Base-by-base conservation (phyloP, 2,797 vertebrate genomes). In the Alosa sapidissima region DNA sequence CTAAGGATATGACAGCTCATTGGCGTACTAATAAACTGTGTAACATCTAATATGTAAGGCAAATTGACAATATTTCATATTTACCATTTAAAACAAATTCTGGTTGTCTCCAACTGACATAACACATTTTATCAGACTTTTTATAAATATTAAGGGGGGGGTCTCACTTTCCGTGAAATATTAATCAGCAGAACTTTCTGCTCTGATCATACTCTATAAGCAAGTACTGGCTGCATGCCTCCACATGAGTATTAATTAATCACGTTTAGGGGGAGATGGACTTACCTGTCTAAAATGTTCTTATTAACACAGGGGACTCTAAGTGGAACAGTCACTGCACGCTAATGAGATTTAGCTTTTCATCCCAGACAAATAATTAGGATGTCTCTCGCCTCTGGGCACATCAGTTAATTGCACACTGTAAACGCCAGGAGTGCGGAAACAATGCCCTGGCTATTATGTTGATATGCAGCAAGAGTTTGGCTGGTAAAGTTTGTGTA, bases 251-350 rank as follows among this genome's bases (percentile, higher is more conserved):
- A 21, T 78, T 78, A 78, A 89, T 92, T 93, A 94, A 95, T 92
- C 92, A 91, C 89, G 87, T 93, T 94, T 92, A 92, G 89, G 89
- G 90, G 82, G 78, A 91, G 91, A 92, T 92, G 91, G 89, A 89
- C 91, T 92, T 93, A 95, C 94, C 92, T 95, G 93, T 92, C 86
- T 91, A 87, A 90, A 91, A 89, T 88, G 92, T 91, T 90, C 93
- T 94, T 93, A 94, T 93, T 95, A 95, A 94, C 93, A 94, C 92
- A 90, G 93, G 89, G 93, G 93, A 94, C 92, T 93, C 92, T 90
- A 91, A 90, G 88, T 90, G 90, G 89, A 92, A 93, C 92, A 93
- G 92, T 94, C 92, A 92, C 91, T 88, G 88, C 88, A 94, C 94
- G 84, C 90, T 89, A 87, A 88, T 87, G 81, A 86, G 52, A 49